These are phyloP conservation scores for Torymus aiolomorphi DNA, from an alignment of 2,888 invertebrate species.

Conservation along the genomic window DNA sequence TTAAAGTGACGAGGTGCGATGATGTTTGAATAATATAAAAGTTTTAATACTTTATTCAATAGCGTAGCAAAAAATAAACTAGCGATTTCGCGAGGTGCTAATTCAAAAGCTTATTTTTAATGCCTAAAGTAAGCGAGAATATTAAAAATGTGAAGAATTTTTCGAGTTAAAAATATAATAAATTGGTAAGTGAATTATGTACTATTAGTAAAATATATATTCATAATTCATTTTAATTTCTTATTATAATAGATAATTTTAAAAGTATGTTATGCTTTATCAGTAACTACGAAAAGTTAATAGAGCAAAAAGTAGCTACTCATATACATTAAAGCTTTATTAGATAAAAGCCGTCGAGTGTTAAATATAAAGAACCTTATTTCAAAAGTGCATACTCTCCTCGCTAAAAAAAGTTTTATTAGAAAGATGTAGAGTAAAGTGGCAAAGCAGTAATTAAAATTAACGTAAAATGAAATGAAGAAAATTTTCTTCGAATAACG, in stretches of 20 bases:
- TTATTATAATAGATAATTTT: not conserved
- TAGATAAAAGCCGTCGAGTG: constrained; percentile 37
- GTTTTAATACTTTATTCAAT: no score
- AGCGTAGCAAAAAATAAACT: no score
- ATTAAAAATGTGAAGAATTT: no score
- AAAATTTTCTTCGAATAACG: no score
- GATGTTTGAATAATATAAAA: no score
- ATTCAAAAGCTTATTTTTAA: no score
- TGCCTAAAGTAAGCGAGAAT: no score
- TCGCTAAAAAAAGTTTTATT: constrained; percentile 8
- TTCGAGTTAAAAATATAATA: no score
- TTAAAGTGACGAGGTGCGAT: no score
- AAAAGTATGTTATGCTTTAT: not conserved
- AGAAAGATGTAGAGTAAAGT: constrained; percentile 8
- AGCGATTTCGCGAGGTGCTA: not conserved
- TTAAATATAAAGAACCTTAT: constrained; percentile 23
- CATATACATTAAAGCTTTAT: constrained; percentile 45
- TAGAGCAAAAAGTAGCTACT: constrained; percentile 8
- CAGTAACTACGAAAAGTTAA: constrained; percentile 1
- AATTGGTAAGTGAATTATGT: no score
- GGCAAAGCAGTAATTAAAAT: constrained; percentile 10
- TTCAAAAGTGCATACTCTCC: constrained; percentile 14
- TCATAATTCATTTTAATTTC: no score
- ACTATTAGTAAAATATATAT: no score
- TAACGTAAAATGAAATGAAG: not conserved